phyloP scores from a whole-genome alignment of 2,113 vertebrate genomes.

The Actenoides hombroni region DNA sequence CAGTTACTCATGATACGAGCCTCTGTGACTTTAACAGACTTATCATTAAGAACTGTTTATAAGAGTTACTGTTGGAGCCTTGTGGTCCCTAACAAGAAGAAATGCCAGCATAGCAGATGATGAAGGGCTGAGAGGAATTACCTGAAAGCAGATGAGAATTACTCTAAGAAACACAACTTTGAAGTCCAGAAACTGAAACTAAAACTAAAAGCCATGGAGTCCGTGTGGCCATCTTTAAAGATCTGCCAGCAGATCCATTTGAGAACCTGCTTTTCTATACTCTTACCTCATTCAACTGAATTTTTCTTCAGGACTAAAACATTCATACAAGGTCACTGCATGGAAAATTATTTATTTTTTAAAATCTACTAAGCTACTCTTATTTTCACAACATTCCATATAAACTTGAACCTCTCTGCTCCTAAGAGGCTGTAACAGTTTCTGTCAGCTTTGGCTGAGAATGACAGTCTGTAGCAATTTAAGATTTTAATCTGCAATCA shows the following conservation, averaged over 20 bases:
- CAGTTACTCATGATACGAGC: background rate
- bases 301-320: constrained; percentile 28
- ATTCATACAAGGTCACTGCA: background rate
- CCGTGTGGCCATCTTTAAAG: background rate
- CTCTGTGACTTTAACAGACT: background rate
- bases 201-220: background rate
- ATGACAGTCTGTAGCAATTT: background rate
- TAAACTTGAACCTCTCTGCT: background rate
- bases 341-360: background rate
- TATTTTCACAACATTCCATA: background rate
- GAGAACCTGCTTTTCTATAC: background rate
- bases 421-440: background rate
- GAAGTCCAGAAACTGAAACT: constrained; percentile 7
- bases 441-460: background rate
- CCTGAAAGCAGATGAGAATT: background rate
- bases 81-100: background rate
- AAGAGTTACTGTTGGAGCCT: background rate
- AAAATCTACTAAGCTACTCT: background rate
- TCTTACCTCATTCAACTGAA: background rate
- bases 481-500: background rate
- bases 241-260: background rate
- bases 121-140: background rate
- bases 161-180: background rate
- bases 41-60: background rate
- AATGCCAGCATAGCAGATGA: background rate